Conservation (phyloP, 2,113 vertebrate genomes). For the Campylomormyrus tamandua region DNA sequence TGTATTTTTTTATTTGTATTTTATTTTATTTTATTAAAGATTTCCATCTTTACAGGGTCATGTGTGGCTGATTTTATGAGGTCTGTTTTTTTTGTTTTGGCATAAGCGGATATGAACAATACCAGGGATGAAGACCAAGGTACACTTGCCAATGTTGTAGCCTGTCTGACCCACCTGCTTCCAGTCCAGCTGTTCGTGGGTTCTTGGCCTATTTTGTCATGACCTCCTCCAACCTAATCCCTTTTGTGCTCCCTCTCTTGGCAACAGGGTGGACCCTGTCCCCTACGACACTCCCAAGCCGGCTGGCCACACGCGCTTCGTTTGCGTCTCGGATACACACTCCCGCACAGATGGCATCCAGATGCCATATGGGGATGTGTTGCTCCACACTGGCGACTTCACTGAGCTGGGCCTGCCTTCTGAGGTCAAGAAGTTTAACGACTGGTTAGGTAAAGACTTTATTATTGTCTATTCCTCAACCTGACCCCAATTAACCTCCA, state of each 20-base stretch:
- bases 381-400: conserved; percentile 97
- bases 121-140: neutral
- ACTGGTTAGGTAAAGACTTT: conserved; percentile 95
- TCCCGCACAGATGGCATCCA: conserved; percentile 98
- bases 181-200: neutral
- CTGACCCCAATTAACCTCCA: conserved; percentile 69
- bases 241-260: conserved; percentile 59
- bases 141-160: neutral
- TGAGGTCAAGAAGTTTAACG: conserved; percentile 99
- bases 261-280: conserved; percentile 91
- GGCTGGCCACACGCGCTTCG: conserved; percentile 93
- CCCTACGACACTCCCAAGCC: conserved; percentile 96
- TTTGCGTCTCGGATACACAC: conserved; percentile 97
- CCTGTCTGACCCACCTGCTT: neutral
- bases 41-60: neutral
- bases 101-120: neutral
- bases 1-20: neutral
- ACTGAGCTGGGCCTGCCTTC: conserved; percentile 97
- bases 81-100: neutral
- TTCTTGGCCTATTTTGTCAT: neutral
- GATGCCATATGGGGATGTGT: conserved; percentile 98
- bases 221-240: neutral
- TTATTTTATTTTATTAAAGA: neutral
- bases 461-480: conserved; percentile 49
- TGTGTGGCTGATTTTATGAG: neutral